These are phyloP conservation scores for Zonotrichia leucophrys DNA, from an alignment of 2,113 vertebrate genomes.

Conservation along the genomic window DNA sequence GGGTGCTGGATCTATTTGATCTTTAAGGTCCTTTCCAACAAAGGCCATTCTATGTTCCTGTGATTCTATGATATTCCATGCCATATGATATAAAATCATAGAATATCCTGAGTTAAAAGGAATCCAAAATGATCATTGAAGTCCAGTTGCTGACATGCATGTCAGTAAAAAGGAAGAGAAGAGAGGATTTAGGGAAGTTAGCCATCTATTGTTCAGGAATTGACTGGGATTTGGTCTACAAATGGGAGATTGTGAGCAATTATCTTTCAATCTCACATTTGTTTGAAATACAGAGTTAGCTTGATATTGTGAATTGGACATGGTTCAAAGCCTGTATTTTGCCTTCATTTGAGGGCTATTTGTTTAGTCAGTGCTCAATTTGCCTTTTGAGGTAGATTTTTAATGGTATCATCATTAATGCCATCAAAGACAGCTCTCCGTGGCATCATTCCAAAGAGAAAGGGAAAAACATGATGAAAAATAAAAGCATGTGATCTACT, in stretches of 20 bases:
- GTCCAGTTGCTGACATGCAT: neutral
- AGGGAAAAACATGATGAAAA: neutral
- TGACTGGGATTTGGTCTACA: neutral
- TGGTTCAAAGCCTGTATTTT: neutral
- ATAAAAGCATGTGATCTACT: neutral
- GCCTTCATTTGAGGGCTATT: neutral
- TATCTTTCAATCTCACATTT: neutral
- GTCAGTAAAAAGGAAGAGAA: neutral
- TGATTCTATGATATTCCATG: neutral
- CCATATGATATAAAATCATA: neutral
- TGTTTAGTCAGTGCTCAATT: neutral
- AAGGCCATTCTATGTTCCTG: neutral
- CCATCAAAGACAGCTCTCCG: neutral
- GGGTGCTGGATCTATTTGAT: neutral
- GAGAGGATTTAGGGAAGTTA: fast-evolving
- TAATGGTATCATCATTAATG: neutral
- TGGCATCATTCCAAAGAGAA: neutral
- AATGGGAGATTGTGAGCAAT: neutral
- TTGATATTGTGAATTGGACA: neutral
- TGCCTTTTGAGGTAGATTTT: neutral
- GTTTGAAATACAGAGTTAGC: neutral
- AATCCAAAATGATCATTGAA: neutral
- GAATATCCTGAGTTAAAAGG: neutral
- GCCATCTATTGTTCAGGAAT: neutral
- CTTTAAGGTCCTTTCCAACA: neutral